Base-by-base conservation (phyloP, 2,113 vertebrate species). In the Myxocyprinus asiaticus region DNA sequence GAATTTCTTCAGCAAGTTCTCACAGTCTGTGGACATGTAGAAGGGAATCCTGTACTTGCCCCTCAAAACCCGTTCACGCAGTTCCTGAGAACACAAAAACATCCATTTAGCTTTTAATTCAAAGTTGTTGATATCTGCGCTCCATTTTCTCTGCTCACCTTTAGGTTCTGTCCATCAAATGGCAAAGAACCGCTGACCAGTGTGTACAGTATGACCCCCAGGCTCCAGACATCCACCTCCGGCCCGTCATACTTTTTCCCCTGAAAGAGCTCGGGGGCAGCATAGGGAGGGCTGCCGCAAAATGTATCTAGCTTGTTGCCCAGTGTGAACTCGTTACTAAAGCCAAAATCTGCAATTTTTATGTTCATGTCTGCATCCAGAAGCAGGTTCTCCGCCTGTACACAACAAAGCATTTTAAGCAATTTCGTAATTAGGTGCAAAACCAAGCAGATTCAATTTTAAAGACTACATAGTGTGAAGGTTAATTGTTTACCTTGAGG, bases 11-110 rank as follows among this genome's bases (percentile, higher is more conserved):
- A 95, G 92, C 74, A 95, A 86, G 88, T 94, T 95, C 89, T 95
- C 94, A 85, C 94, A 95, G 91, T 95, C 94, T 2, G 94, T 95
- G 63, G 94, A 94, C 94, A 95, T 95, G 86, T 95, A 95, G 87
- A 95, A 95, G 0, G 94, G 94, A 78, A 95, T 94, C 12, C 94
- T 90, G 84, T 95, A 95, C 71, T 95, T 95, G 4, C 94, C 94
- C 74, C 94, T 88, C 66, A 95, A 81, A 4, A 95, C 94, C 14
- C 94, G 88, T 83, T 95, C 94, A 59, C 94, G 91, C 68, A 95
- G 88, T 83, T 95, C 94, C 94, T 95, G 67, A 63, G 56, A 3
- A 48, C 15, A 22, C 47, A 0, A 9, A 47, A 7, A 44, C 47
- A 22, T 14, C 3, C 8, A 2, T 33, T 83, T 55, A 76, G 22